Percentiles rank a stretch among this genome's conserved stretches.
Evolutionary conservation across 1,140 invertebrate species (phyloP).

Genomic region (Panagrolaimus sp.): DNA sequence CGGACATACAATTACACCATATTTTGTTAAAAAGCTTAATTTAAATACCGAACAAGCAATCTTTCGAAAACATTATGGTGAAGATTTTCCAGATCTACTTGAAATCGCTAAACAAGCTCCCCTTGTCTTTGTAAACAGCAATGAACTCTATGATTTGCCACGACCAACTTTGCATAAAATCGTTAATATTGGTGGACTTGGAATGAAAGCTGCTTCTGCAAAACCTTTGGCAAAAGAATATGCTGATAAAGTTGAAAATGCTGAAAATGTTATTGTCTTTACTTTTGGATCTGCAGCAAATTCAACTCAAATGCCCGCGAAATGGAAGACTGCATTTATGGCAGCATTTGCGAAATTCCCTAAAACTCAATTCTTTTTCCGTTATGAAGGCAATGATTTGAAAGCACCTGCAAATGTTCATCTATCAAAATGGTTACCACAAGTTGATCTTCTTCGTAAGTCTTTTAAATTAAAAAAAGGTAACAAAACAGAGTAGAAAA

Average conservation of each 20-base stretch:
- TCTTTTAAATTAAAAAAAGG: not conserved
- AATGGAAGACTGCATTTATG: constrained; percentile 14
- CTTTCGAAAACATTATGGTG: not conserved
- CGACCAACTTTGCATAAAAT: constrained; percentile 16
- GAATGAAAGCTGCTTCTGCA: not conserved
- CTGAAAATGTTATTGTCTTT: not conserved
- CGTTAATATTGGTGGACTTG: constrained; percentile 14
- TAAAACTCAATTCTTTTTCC: constrained; percentile 28
- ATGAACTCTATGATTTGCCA: constrained; percentile 15
- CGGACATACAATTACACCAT: not conserved
- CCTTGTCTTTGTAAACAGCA: constrained; percentile 11
- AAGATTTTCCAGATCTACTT: not conserved
- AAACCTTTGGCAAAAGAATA: constrained; percentile 11
- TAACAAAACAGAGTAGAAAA: too few species aligned
- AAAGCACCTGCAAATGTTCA: not conserved
- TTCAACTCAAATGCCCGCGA: not conserved
- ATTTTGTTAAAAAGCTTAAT: not conserved
- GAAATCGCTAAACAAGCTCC: not conserved
- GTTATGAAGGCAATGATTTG: constrained; percentile 8
- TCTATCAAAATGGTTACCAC: constrained; percentile 4
- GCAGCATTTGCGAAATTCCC: constrained; percentile 22
- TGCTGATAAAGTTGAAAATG: constrained; percentile 6
- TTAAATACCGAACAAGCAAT: not conserved
- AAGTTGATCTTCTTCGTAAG: constrained; percentile 11
- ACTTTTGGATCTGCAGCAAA: constrained; percentile 12